Conservation (phyloP, 2,113 vertebrate genomes). For the Cathartes aura region DNA sequence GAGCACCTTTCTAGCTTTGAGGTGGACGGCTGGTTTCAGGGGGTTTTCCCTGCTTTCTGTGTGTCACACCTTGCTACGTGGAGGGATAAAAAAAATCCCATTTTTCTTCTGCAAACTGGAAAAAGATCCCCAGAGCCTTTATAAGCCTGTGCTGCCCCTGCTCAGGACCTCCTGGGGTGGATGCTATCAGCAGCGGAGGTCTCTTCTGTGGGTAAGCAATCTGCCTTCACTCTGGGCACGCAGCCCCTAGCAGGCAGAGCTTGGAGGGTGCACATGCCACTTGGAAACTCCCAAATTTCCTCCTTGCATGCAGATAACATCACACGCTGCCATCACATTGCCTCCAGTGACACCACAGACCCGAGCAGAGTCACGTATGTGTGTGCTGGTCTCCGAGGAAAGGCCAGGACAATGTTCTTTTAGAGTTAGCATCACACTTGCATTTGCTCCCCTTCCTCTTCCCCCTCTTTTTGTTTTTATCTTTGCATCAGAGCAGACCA, state of each 20-base stretch:
- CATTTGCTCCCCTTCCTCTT: not conserved
- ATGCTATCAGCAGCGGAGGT: rapidly evolving
- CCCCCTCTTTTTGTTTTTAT: not conserved
- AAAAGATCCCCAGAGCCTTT: not conserved
- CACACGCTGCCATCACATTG: rapidly evolving
- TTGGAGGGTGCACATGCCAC: not conserved
- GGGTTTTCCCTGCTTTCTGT: not conserved
- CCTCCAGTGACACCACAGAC: not conserved
- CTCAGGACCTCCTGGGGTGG: not conserved
- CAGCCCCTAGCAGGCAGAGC: not conserved
- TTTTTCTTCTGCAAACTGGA: not conserved
- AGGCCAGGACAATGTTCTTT: not conserved
- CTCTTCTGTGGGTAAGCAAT: not conserved
- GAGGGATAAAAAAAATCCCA: not conserved
- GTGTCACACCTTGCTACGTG: rapidly evolving
- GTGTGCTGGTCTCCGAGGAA: not conserved
- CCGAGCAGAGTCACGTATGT: rapidly evolving
- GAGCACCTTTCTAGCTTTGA: not conserved
- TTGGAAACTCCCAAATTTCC: not conserved
- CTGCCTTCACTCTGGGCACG: rapidly evolving
- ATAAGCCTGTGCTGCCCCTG: not conserved
- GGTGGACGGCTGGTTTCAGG: not conserved
- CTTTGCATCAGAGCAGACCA: not conserved
- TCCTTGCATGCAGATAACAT: rapidly evolving
- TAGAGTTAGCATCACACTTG: not conserved